phyloP scores from a whole-genome alignment of 2,888 invertebrate species.

The Aphodius granarius region DNA sequence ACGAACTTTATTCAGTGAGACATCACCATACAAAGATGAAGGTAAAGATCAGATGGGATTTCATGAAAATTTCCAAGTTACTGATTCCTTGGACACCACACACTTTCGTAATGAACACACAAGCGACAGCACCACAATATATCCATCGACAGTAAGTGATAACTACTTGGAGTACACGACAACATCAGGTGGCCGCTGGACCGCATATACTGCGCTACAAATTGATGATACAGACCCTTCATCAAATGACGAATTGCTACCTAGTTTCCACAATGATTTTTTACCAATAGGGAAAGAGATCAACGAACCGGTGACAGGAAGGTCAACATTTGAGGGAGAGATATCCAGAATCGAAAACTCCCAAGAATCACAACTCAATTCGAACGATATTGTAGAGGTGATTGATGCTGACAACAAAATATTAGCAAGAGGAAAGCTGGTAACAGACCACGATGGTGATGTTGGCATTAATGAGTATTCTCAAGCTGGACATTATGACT shows the following conservation, averaged over 20 bases:
- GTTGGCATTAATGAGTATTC: too few relatives aligned
- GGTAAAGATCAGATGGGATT: neutral
- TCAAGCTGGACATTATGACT: too few relatives aligned
- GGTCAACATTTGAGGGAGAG: neutral
- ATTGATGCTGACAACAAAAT: neutral
- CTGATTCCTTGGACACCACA: neutral
- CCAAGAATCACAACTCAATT: neutral
- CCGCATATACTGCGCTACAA: neutral
- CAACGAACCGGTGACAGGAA: neutral
- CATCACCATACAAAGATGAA: neutral
- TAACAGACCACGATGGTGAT: neutral
- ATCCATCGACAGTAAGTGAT: neutral
- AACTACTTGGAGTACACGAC: neutral
- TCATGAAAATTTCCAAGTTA: neutral
- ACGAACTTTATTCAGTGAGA: neutral
- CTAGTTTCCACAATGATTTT: neutral
- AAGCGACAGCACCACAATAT: neutral
- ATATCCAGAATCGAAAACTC: neutral
- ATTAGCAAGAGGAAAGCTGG: neutral
- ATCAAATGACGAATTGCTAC: neutral
- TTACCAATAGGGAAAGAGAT: neutral
- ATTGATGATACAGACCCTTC: neutral
- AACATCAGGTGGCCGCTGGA: neutral
- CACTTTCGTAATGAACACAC: neutral
- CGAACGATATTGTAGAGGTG: neutral